Evolutionary conservation across 2,888 invertebrate species (phyloP).

Genomic region (Drosophila rubida): DNA sequence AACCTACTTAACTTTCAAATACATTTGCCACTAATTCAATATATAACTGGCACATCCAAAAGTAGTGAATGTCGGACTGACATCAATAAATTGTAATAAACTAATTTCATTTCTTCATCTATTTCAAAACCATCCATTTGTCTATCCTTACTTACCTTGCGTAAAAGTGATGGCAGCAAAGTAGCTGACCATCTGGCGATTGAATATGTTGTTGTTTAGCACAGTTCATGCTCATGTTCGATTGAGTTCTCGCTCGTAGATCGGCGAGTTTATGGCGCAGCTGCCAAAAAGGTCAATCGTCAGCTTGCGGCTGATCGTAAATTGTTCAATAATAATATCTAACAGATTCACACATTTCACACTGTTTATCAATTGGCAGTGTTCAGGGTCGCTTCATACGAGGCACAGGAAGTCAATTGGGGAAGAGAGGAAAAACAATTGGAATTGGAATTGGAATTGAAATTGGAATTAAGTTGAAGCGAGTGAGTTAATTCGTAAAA

Average conservation of each 20-base stretch:
- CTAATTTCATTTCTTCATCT: too few species aligned
- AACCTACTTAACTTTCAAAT: too few species aligned
- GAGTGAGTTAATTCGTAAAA: slow-evolving; percentile 64
- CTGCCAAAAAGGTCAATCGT: slow-evolving; percentile 23
- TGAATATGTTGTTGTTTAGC: background rate
- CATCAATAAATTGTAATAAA: too few species aligned
- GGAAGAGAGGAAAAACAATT: slow-evolving; percentile 5
- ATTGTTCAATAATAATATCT: slow-evolving; percentile 1
- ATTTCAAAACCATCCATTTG: too few species aligned
- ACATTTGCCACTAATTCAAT: too few species aligned
- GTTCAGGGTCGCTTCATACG: slow-evolving; percentile 36
- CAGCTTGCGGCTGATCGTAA: slow-evolving; percentile 12
- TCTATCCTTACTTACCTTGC: too few species aligned
- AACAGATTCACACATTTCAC: slow-evolving; percentile 26
- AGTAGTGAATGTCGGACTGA: too few species aligned
- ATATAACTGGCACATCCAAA: too few species aligned
- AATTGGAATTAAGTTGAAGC: slow-evolving; percentile 31
- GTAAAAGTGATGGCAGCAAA: too few species aligned
- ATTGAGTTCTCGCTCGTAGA: background rate
- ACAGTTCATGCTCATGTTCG: background rate
- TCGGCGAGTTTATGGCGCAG: slow-evolving; percentile 2
- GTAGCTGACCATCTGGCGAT: too few species aligned
- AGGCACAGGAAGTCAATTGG: slow-evolving; percentile 28
- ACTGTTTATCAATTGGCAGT: slow-evolving; percentile 5
- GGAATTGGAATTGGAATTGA: slow-evolving; percentile 10